These are phyloP conservation scores for Lampris megalopsis DNA, from an alignment of 2,113 vertebrate genomes.

Conservation along the genomic window DNA sequence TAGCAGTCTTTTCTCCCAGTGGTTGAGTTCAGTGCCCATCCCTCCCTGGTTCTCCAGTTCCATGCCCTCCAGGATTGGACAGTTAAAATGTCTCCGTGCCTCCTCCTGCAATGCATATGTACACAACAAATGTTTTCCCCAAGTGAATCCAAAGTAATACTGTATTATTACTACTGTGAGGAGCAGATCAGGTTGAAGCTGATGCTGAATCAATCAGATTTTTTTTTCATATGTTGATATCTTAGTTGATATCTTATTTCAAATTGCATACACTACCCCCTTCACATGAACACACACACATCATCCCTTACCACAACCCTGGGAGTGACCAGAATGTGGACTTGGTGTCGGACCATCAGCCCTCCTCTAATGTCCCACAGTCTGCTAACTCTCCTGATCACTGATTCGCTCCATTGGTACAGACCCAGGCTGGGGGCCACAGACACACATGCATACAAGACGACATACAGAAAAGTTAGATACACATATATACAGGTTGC, in stretches of 20 bases:
- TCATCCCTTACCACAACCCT: constrained; percentile 89
- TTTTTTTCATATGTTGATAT: too few species aligned
- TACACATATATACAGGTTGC: background rate
- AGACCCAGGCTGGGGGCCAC: constrained; percentile 87
- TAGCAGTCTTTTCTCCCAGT: constrained; percentile 96
- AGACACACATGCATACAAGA: background rate
- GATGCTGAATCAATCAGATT: too few species aligned
- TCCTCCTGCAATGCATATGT: constrained; percentile 83
- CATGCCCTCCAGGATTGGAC: constrained; percentile 94
- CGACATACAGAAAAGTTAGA: background rate
- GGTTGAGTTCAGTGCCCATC: constrained; percentile 94
- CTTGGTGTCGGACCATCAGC: constrained; percentile 86
- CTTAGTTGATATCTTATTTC: too few species aligned
- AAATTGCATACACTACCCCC: background rate
- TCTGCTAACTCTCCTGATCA: constrained; percentile 86
- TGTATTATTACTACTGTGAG: too few species aligned
- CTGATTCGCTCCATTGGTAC: constrained; percentile 95
- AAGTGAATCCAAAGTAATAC: background rate
- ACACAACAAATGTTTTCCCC: constrained; percentile 71
- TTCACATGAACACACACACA: background rate
- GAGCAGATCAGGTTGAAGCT: too few species aligned
- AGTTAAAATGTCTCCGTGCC: constrained; percentile 92
- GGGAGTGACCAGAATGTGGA: constrained; percentile 92
- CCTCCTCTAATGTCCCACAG: constrained; percentile 90
- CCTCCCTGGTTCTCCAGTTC: constrained; percentile 99